These are phyloP conservation scores for Yponomeuta sedellus DNA, from an alignment of 2,888 invertebrate genomes.

Conservation along the genomic window DNA sequence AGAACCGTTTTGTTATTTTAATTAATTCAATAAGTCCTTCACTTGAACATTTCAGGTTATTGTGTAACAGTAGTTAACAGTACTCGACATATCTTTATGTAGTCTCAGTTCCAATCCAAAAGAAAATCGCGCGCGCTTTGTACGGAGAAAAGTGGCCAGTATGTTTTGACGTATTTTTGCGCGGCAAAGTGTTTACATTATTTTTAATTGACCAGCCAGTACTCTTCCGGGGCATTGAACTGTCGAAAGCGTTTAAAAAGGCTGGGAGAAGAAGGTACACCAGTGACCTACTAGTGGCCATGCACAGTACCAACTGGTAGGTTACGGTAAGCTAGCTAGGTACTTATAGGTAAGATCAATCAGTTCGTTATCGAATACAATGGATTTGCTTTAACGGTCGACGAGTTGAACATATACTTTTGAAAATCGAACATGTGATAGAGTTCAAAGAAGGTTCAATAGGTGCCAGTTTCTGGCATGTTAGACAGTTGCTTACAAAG, in stretches of 20 bases:
- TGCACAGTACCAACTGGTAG: not conserved
- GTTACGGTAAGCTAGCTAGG: not conserved
- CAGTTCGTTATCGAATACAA: not conserved
- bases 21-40: not conserved
- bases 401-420: not conserved
- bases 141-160: not conserved
- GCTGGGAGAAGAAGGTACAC: not conserved
- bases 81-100: too few species aligned
- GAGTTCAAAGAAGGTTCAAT: not conserved
- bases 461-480: too few species aligned
- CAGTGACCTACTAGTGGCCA: not conserved
- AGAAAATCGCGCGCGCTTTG: not conserved
- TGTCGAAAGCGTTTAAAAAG: not conserved
- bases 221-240: not conserved
- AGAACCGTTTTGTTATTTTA: not conserved
- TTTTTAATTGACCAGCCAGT: constrained; percentile 5
- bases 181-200: not conserved
- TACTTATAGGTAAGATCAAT: not conserved
- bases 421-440: not conserved
- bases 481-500: too few species aligned
- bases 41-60: not conserved
- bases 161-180: constrained; percentile 5
- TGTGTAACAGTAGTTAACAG: not conserved
- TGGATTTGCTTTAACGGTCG: not conserved
- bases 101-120: constrained; percentile 4